Evolutionary conservation across 2,797 vertebrate species (phyloP).

Genomic region (Siniperca obscura): DNA sequence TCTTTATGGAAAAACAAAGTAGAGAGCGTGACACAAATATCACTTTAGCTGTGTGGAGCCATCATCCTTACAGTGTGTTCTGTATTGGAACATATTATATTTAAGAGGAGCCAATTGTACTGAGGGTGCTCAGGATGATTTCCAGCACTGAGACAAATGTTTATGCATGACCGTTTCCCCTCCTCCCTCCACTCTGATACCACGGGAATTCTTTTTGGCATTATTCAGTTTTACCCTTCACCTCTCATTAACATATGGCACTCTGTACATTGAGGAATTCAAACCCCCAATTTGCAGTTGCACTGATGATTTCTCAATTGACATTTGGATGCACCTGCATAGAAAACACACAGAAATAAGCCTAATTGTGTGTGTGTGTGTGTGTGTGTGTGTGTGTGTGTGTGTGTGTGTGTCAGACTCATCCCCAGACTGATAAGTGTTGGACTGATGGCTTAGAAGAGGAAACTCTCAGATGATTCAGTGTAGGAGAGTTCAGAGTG

Average conservation of each 20-base stretch:
- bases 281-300: constrained; percentile 70
- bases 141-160: constrained; percentile 46
- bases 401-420: constrained; percentile 6
- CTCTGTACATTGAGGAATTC: constrained; percentile 68
- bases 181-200: constrained; percentile 5
- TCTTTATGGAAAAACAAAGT: constrained; percentile 40
- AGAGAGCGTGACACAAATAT: constrained; percentile 22
- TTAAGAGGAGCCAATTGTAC: constrained; percentile 43
- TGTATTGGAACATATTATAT: constrained; percentile 45
- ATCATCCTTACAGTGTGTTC: constrained; percentile 31
- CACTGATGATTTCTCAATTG: constrained; percentile 76
- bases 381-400: constrained; percentile 4
- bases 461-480: constrained; percentile 8
- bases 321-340: constrained; percentile 73
- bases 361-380: constrained; percentile 54
- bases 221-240: constrained; percentile 67
- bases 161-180: constrained; percentile 47
- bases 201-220: constrained; percentile 41
- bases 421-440: constrained; percentile 2
- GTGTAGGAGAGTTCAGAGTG: constrained; percentile 21
- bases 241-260: constrained; percentile 64
- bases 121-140: constrained; percentile 48
- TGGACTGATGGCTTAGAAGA: constrained; percentile 14
- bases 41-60: constrained; percentile 17
- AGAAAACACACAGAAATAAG: constrained; percentile 74